Base-by-base conservation (phyloP, 23 tunicate genomes). In the Trididemnum nubilum region DNA sequence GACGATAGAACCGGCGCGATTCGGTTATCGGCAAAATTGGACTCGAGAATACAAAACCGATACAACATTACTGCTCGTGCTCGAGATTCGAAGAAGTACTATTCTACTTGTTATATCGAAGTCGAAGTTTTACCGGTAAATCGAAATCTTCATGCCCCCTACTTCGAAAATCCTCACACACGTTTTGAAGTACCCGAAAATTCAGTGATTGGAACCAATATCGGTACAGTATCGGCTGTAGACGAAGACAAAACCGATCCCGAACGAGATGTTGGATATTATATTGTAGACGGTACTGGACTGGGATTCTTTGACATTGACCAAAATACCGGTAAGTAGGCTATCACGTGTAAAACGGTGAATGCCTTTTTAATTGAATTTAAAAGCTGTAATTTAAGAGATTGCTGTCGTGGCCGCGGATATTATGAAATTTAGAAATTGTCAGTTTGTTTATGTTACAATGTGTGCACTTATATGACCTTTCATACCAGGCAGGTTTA, bases 41-140 rank as follows among this genome's bases (percentile, higher is more conserved):
- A 88, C 61, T 67, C 36, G 25, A 65, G 87, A 18, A 49, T 59
- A 0, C 80, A 88, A 57, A 82, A 59, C 39, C 95, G 93, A 0
- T 93, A 80, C 73, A 81, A 84, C 60, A 51, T 93, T 1, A 75
- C 77, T 4, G 97, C 85, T 2, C 73, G 90, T 23, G 97, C 89
- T 0, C 85, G 89, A 29, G 97, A 91, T 59, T 33, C 79, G n/a
- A 75, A 66, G 65, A 78, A 76, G 29, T 83, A 73, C 22, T 49
- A 27, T 28, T 73, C 97, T 2, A 82, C 78, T 5, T 81, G 79
- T 38, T 91, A 78, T 50, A 69, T 71, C 2, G 97, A 86, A 32
- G 85, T 85, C 1, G 72, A 71, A 29, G 84, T 91, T 65, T 23
- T 67, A 21, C 75, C 85, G 23, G 90, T 85, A 18, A 88, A 91